These are phyloP conservation scores for Bombus consobrinus DNA, from an alignment of 1,140 invertebrate species.

Conservation along the genomic window DNA sequence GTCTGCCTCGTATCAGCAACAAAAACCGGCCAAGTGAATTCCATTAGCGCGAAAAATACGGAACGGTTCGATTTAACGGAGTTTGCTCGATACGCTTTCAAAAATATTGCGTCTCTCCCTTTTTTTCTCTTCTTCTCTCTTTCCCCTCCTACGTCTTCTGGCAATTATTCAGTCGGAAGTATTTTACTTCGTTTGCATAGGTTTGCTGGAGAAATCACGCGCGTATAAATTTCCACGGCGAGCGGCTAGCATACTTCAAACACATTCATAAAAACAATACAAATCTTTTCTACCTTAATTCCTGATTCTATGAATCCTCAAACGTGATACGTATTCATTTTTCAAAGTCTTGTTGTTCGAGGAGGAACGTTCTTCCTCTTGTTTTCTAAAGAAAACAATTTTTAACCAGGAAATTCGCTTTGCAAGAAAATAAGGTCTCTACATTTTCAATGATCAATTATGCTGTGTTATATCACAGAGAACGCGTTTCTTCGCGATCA, in stretches of 20 bases:
- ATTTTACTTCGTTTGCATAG: background rate
- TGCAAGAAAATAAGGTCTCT: background rate
- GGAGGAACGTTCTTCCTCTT: no score
- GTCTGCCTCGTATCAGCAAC: background rate
- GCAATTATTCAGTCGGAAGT: background rate
- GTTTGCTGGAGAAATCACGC: background rate
- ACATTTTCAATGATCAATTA: background rate
- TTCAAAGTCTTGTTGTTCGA: background rate
- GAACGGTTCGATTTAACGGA: background rate
- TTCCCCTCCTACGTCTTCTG: no score
- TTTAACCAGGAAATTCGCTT: no score
- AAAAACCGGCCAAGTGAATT: background rate
- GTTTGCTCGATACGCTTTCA: slow-evolving; percentile 4
- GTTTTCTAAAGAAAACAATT: background rate
- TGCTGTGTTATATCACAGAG: no score
- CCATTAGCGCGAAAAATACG: slow-evolving; percentile 4
- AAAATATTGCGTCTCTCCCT: background rate
- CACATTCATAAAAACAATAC: no score
- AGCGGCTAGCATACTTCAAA: background rate
- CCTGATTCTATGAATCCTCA: background rate
- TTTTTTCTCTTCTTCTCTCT: background rate
- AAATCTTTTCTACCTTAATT: background rate
- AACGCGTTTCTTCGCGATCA: no score
- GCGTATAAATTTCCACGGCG: background rate
- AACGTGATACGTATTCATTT: background rate